Evolutionary conservation across 2,113 vertebrate genomes (phyloP).

Genomic region (Callipepla californica): DNA sequence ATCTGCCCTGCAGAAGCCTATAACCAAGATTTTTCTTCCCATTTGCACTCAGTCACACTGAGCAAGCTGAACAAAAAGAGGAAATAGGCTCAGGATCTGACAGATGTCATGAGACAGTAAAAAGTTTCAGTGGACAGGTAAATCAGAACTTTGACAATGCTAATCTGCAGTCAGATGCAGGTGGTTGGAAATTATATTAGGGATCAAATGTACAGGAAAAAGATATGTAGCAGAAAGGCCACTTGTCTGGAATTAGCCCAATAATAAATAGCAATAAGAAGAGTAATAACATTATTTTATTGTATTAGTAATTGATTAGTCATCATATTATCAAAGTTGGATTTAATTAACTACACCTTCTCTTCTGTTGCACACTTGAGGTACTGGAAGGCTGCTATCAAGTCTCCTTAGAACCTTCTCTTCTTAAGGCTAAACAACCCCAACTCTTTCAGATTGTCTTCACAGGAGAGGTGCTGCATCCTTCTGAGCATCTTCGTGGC

Average conservation of each 20-base stretch:
- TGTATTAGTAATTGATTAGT: not conserved
- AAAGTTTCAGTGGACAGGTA: not conserved
- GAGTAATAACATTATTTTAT: not conserved
- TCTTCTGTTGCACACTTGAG: not conserved
- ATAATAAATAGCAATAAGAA: not conserved
- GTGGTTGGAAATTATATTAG: not conserved
- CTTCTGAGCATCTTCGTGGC: not conserved
- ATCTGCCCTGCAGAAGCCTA: not conserved
- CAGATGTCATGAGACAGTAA: not conserved
- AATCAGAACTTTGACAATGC: not conserved
- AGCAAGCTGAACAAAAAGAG: not conserved
- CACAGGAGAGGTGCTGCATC: not conserved
- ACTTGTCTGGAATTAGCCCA: not conserved
- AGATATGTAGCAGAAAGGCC: not conserved
- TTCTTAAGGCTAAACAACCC: not conserved
- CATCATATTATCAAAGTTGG: not conserved
- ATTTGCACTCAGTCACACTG: not conserved
- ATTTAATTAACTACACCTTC: not conserved
- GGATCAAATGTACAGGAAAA: not conserved
- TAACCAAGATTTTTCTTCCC: not conserved
- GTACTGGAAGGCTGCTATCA: not conserved
- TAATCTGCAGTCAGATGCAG: not conserved
- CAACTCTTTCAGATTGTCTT: not conserved
- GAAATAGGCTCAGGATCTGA: not conserved
- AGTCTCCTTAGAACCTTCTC: not conserved